phyloP scores from a whole-genome alignment of 2,797 vertebrate genomes.

The Falco novaeseelandiae region DNA sequence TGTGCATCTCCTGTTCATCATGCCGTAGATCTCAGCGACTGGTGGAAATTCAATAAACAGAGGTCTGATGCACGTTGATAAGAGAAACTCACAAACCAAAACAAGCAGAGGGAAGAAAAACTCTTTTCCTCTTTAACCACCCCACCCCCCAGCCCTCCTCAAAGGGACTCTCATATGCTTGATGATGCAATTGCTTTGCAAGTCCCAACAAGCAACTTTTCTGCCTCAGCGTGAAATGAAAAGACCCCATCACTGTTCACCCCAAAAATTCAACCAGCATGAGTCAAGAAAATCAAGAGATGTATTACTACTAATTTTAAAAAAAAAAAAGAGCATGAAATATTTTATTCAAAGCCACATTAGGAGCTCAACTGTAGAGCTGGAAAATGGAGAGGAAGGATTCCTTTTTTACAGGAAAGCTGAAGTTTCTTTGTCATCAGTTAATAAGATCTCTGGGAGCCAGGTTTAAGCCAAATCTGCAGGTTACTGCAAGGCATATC shows the following conservation, averaged over 20 bases:
- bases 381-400: background rate
- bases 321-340: background rate
- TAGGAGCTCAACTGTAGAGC: background rate
- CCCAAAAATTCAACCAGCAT: background rate
- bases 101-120: background rate
- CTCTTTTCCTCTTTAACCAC: background rate
- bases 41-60: slow-evolving; percentile 25
- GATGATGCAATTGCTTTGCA: background rate
- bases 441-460: background rate
- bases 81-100: slow-evolving; percentile 19
- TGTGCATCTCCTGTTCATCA: background rate
- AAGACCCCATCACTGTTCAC: background rate
- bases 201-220: background rate
- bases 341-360: background rate
- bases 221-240: background rate
- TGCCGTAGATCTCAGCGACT: background rate
- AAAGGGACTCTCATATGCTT: background rate
- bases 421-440: background rate
- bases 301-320: background rate
- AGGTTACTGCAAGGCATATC: background rate
- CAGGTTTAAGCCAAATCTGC: background rate
- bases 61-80: background rate
- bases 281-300: background rate
- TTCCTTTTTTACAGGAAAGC: background rate
- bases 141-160: background rate